Conservation (phyloP, 1,140 invertebrate genomes). For the Meloidogyne exigua region DNA sequence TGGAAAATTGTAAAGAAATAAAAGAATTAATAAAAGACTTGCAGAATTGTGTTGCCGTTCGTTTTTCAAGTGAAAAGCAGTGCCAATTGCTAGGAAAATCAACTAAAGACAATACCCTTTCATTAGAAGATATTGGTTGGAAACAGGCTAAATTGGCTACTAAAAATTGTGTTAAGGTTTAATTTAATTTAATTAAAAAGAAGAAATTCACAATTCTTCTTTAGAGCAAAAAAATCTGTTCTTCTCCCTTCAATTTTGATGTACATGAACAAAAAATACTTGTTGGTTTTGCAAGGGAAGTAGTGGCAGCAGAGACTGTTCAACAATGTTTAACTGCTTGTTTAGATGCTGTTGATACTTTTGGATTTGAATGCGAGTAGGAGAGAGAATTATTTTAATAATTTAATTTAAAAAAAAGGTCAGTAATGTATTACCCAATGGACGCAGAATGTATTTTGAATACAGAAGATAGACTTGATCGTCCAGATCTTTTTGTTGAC, state of each 20-base stretch:
- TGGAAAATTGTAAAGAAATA: constrained; percentile 29
- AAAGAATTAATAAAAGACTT: constrained; percentile 37
- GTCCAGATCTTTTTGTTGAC: constrained; percentile 63
- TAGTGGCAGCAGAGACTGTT: constrained; percentile 57
- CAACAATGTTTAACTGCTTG: constrained; percentile 54
- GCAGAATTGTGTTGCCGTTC: constrained; percentile 52
- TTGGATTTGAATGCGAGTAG: constrained; percentile 63
- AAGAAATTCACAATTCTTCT: no score
- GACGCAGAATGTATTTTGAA: constrained; percentile 62
- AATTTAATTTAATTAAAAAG: no score
- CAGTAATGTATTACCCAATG: constrained; percentile 49
- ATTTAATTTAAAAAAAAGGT: constrained; percentile 1
- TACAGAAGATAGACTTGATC: constrained; percentile 62
- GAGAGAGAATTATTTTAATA: constrained; percentile 39
- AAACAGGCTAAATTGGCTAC: constrained; percentile 32
- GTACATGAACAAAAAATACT: constrained; percentile 62
- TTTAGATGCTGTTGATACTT: constrained; percentile 63
- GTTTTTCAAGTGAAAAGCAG: constrained; percentile 41
- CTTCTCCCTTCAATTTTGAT: constrained; percentile 63
- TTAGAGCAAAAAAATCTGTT: constrained; percentile 62
- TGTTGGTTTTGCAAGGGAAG: constrained; percentile 62
- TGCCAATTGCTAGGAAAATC: constrained; percentile 42
- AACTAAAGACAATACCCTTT: not conserved
- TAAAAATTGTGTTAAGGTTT: constrained; percentile 54
- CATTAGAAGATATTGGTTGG: not conserved